A percentile compares a stretch with the other conserved stretches of the same genome.
Conservation (phyloP, 1,140 invertebrate species). For the Drosophila lacteicornis region DNA sequence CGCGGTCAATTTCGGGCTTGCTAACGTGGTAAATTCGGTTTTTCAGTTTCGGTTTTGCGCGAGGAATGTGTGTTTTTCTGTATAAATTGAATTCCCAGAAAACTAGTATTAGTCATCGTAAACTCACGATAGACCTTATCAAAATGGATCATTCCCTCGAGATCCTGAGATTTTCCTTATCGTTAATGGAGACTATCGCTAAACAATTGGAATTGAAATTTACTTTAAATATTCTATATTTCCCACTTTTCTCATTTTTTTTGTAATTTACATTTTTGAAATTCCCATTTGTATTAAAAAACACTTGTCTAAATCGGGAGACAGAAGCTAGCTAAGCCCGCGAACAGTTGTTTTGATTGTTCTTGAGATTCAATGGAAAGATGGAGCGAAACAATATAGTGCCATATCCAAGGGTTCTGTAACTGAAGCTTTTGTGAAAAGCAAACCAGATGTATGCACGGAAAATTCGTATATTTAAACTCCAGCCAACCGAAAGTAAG, state of each 20-base stretch:
- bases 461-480: neutral
- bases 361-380: neutral
- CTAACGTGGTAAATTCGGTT: slow-evolving; percentile 41
- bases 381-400: neutral
- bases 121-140: neutral
- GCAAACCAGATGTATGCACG: neutral
- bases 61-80: neutral
- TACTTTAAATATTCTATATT: too few relatives aligned
- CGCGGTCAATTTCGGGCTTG: slow-evolving; percentile 18
- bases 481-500: too few relatives aligned
- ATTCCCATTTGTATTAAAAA: neutral
- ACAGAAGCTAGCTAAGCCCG: neutral
- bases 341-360: slow-evolving; percentile 14
- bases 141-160: neutral
- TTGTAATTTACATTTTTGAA: neutral
- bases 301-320: neutral
- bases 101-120: neutral
- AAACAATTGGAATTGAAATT: neutral
- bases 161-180: neutral
- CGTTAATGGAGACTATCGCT: too few relatives aligned
- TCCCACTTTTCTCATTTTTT: neutral
- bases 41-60: neutral
- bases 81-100: neutral
- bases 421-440: neutral
- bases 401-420: neutral